These are phyloP conservation scores for Atta cephalotes DNA, from an alignment of 1,140 invertebrate species.

Conservation along the genomic window DNA sequence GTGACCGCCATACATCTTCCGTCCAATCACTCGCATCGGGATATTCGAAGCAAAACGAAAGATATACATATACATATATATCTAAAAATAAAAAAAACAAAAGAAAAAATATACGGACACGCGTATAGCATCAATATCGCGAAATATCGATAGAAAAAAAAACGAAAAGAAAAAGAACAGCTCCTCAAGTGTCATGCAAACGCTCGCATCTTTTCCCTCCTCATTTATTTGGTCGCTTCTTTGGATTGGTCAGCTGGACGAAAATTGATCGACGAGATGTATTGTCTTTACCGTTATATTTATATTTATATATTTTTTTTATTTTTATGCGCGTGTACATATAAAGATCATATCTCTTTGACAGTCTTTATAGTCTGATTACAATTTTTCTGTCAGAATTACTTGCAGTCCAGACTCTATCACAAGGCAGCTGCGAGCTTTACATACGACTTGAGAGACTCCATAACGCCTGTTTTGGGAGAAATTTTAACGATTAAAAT, in stretches of 20 bases:
- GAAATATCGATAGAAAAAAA: conserved; percentile 58
- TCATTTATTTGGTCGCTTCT: conserved; percentile 86
- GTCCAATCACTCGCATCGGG: conserved; percentile 71
- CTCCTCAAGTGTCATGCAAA: conserved; percentile 81
- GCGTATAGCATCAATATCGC: conserved; percentile 55
- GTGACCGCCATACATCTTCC: conserved; percentile 79
- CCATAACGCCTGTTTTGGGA: conserved; percentile 66
- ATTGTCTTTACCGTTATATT: conserved; percentile 67
- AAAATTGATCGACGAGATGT: conserved; percentile 80
- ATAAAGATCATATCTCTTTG: conserved; percentile 34
- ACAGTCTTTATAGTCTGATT: conserved; percentile 55
- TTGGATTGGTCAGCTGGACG: conserved; percentile 87
- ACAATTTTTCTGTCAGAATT: conserved; percentile 48
- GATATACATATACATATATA: conserved; percentile 47
- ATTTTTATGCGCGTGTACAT: neutral
- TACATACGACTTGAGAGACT: conserved; percentile 78
- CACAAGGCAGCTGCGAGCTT: conserved; percentile 85
- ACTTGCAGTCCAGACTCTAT: conserved; percentile 85
- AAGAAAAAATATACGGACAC: conserved; percentile 61
- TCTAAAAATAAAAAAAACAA: conserved; percentile 57
- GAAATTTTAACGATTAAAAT: conserved; percentile 58
- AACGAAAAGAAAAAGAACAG: conserved; percentile 77
- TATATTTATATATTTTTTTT: conserved; percentile 50
- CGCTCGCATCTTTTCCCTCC: conserved; percentile 82
- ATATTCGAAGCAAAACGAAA: conserved; percentile 67